Conservation (phyloP, 2,797 vertebrate genomes). For the Eulemur mongoz region DNA sequence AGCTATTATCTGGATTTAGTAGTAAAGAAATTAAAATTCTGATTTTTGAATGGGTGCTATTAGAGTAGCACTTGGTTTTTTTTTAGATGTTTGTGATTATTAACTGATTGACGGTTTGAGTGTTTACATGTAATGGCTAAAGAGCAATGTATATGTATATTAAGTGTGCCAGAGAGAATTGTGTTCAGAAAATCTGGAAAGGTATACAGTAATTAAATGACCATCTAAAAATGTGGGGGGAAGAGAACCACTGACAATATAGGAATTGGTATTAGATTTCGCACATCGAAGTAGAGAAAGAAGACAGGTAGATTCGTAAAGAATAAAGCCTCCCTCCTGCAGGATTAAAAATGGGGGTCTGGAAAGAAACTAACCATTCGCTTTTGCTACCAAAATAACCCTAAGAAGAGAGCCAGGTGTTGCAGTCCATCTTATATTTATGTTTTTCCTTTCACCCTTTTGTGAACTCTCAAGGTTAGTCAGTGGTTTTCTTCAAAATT, state of each 20-base stretch:
- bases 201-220: neutral
- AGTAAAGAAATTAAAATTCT: constrained; percentile 25
- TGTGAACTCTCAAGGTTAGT: constrained; percentile 86
- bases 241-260: neutral
- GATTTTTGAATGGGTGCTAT: neutral
- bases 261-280: neutral
- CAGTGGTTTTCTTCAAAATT: constrained; percentile 85
- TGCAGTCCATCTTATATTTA: neutral
- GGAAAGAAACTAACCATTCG: constrained; percentile 4
- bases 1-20: neutral
- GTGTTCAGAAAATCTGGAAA: neutral
- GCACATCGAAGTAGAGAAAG: neutral
- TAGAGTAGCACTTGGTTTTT: neutral
- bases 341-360: neutral
- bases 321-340: neutral
- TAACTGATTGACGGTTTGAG: neutral
- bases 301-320: neutral
- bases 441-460: constrained; percentile 81
- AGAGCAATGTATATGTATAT: neutral
- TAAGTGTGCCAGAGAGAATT: neutral
- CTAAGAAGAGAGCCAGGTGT: constrained; percentile 47
- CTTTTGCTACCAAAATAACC: constrained; percentile 4
- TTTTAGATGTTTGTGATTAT: neutral
- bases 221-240: neutral
- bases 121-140: neutral